phyloP scores from a whole-genome alignment of 2,888 invertebrate species.

The Bembecia ichneumoniformis region DNA sequence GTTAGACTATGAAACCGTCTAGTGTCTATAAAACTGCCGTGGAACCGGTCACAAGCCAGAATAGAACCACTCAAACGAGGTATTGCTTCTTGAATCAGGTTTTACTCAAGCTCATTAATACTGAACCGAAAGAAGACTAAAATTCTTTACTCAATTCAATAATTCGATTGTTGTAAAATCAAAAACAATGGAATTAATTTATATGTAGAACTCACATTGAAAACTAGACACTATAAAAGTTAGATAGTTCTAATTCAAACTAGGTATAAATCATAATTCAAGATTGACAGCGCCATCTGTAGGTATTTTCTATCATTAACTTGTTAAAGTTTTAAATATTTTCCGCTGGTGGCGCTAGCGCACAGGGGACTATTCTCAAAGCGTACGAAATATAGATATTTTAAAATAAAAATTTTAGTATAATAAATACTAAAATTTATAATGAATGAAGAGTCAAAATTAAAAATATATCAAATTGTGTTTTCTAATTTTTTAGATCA shows the following conservation, averaged over 20 bases:
- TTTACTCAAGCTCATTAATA: constrained; percentile 6
- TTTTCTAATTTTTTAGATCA: background rate
- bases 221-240: no score
- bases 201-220: no score
- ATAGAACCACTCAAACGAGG: constrained; percentile 11
- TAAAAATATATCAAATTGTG: background rate
- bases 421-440: background rate
- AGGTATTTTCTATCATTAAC: background rate
- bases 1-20: constrained; percentile 20
- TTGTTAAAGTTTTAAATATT: background rate
- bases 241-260: constrained; percentile 15
- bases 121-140: background rate
- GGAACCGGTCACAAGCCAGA: constrained; percentile 24
- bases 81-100: constrained; percentile 9
- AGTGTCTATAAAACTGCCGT: constrained; percentile 19
- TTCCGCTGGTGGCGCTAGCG: background rate
- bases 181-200: no score
- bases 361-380: background rate
- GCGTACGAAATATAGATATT: background rate
- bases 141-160: background rate
- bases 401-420: background rate
- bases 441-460: background rate
- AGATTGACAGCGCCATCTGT: constrained; percentile 1
- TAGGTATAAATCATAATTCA: background rate
- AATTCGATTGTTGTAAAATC: no score